phyloP scores from a whole-genome alignment of 2,888 invertebrate species.

The Phaedon cochleariae region DNA sequence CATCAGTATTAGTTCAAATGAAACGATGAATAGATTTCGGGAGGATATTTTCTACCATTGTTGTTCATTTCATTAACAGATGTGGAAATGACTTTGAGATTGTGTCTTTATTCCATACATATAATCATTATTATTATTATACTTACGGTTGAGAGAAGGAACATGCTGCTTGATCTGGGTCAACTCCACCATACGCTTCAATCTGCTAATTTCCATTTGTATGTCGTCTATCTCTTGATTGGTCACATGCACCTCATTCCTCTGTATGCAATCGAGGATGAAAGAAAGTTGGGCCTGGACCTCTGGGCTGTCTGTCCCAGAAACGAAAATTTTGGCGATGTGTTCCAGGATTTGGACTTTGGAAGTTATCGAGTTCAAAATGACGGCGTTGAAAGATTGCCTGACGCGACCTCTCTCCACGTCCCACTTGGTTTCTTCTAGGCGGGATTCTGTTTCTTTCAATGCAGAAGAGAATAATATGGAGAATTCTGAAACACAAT shows the following conservation, averaged over 20 bases:
- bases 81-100: too few relatives aligned
- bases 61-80: too few relatives aligned
- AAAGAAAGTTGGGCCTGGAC: constrained; percentile 39
- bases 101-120: too few relatives aligned
- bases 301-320: background rate
- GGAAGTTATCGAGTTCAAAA: background rate
- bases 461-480: background rate
- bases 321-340: background rate
- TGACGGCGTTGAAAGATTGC: constrained; percentile 2
- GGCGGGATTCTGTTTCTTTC: background rate
- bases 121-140: too few relatives aligned
- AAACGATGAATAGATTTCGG: too few relatives aligned
- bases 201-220: constrained; percentile 49
- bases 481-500: background rate
- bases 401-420: background rate
- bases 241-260: constrained; percentile 46
- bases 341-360: constrained; percentile 2
- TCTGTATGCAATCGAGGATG: constrained; percentile 35
- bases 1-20: too few relatives aligned
- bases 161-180: too few relatives aligned
- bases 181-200: constrained; percentile 36
- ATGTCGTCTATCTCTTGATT: constrained; percentile 55
- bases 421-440: background rate
- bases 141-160: too few relatives aligned
- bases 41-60: too few relatives aligned